Percentiles rank a stretch among this genome's conserved stretches.
These are phyloP conservation scores for Rhipidura dahli DNA, from an alignment of 2,113 vertebrate genomes.

Conservation along the genomic window DNA sequence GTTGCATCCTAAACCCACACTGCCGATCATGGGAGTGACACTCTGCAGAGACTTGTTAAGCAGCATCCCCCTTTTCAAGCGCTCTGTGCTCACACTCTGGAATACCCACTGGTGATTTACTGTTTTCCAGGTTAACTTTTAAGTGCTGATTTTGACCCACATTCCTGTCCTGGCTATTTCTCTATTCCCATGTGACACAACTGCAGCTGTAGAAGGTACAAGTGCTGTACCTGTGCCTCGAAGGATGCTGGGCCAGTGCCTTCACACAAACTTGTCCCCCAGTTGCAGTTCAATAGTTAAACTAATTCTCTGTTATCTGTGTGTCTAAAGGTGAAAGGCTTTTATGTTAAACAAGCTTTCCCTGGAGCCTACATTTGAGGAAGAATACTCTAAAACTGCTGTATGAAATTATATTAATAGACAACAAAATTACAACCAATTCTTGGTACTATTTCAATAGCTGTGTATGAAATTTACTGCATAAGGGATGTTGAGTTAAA, in stretches of 20 bases:
- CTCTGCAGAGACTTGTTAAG: neutral
- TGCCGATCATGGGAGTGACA: rapidly evolving
- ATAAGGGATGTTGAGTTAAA: slow-evolving; percentile 61
- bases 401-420: slow-evolving; percentile 23
- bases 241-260: neutral
- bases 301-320: neutral
- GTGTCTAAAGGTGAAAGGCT: slow-evolving; percentile 2
- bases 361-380: neutral
- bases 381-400: slow-evolving; percentile 14
- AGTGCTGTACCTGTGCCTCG: neutral
- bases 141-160: slow-evolving; percentile 46
- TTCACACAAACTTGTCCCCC: neutral
- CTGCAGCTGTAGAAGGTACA: neutral
- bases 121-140: slow-evolving; percentile 24
- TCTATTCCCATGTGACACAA: neutral
- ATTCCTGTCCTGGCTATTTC: neutral
- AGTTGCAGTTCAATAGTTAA: neutral
- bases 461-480: slow-evolving; percentile 54
- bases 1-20: neutral
- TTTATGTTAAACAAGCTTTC: slow-evolving; percentile 40
- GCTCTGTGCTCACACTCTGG: neutral
- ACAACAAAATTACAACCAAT: slow-evolving; percentile 47
- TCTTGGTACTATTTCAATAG: slow-evolving; percentile 38
- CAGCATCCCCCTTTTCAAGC: neutral
- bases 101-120: neutral